Base-by-base conservation (phyloP, 2,797 vertebrate genomes). In the Heliangelus exortis region DNA sequence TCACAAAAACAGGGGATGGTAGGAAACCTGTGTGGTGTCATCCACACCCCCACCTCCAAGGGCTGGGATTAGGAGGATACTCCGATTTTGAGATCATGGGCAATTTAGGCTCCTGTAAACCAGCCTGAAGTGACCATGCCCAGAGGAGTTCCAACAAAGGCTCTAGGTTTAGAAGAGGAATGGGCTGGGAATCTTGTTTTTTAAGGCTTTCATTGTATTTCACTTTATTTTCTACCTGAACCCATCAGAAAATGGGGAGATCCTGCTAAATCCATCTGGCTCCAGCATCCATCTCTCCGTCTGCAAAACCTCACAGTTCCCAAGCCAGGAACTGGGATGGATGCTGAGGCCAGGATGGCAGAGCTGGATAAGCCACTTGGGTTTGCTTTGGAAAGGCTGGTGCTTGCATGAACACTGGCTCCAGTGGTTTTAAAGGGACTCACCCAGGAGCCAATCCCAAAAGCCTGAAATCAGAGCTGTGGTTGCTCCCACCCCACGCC, bases 381-480 rank as follows among this genome's bases (percentile, higher is more conserved):
- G 4, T 89, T 94, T 92, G 80, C 87, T 82, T 94, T 84, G 87
- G 96, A 95, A 90, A 90, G 76, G 59, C 34, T 75, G 66, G 33
- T 93, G 79, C 88, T 96, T 96, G 92, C 76, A 85, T 12, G 89
- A 89, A 82, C 77, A 77, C 47, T 1, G 2, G 63, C 80, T 86
- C 69, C 77, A 45, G 55, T 16, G 66, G 51, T 69, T 95, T 90
- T 92, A 86, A 81, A 95, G 51, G 29, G 75, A 93, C 65, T 84
- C 90, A 87, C 84, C 91, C 95, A 86, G 77, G n/a, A 86, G 58
- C 61, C 92, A 95, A 93, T 91, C 90, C 90, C 73, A 91, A 20
- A 43, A 81, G 68, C 25, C 82, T 88, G 69, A 88, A 84, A 86
- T 68, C 69, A 86, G 88, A 86, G 61, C 65, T 63, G 57, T 31